Evolutionary conservation across 2,888 invertebrate genomes (phyloP), one percentile per base, ranked within the genome.

Genomic region (Limnephilus lunatus): DNA sequence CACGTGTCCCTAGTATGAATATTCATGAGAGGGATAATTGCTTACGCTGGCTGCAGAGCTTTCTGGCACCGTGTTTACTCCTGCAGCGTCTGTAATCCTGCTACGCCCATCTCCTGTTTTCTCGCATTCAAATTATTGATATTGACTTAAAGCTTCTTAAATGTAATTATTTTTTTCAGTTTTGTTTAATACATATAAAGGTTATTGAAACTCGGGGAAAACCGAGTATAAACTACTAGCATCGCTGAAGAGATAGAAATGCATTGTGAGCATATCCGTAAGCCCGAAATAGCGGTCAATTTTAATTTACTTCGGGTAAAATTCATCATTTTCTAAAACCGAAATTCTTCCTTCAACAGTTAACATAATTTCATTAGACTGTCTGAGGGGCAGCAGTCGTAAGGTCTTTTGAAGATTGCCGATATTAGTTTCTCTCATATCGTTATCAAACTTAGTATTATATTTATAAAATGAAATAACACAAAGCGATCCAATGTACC

Each of bases 1-100:
- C 35, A 32, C 81, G 80, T 30, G 15, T 39, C 92, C 86, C 94
- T 93, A 92, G 93, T 92, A 93, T 92, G 92, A 88, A 92, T 92
- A 92, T 92, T 91, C 92, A 92, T 92, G 91, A 85, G 44, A 31
- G 85, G 32, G 91, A 88, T 92, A 92, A 92, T 92, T 92, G 92
- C 88, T 91, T 91, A 92, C 92, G 91, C 89, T 80, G 85, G 91
- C 83, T 92, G 82, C 32, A 31, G 81, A 53, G 44, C 81, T n/a
- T 85, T 32, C 81, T 39, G 88, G n/a, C n/a, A 81, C 80, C 39
- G 32, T 87, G 53, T 80, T 89, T 89, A 80, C 88, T 48, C 19
- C 85, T 82, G 19, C 35, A 19, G 85, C 35, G 25, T 39, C 39
- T 85, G 35, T 14, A 11, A 81, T 81, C 81, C 30, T 81, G 82